These are phyloP conservation scores for Panagrolaimus sp. DNA, from an alignment of 1,140 invertebrate genomes.

Conservation along the genomic window DNA sequence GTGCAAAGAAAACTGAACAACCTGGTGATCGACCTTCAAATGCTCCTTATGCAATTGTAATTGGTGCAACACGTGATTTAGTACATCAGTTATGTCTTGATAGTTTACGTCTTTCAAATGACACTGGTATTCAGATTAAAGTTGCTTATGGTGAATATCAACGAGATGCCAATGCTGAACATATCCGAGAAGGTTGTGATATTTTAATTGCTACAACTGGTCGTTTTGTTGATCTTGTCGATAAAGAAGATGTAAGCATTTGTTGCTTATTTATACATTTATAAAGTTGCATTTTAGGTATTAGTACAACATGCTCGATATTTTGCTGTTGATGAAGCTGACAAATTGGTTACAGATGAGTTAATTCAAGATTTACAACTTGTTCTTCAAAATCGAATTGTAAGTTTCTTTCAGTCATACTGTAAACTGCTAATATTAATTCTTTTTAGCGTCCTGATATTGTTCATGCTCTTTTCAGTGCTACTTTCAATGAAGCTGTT, in stretches of 20 bases:
- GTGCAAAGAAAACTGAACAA: neutral
- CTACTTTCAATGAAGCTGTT: conserved; percentile 23
- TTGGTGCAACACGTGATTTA: neutral
- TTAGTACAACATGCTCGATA: conserved; percentile 19
- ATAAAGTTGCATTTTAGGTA: conserved; percentile 9
- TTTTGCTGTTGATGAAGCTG: conserved; percentile 33
- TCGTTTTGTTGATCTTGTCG: neutral
- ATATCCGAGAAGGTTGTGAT: neutral
- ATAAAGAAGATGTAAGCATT: neutral
- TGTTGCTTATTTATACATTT: too few species aligned
- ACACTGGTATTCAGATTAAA: neutral
- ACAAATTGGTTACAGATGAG: conserved; percentile 17
- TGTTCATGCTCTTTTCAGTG: conserved; percentile 31
- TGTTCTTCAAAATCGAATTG: neutral
- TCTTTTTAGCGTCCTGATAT: conserved; percentile 18
- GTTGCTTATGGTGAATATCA: conserved; percentile 6
- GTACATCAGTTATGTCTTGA: neutral
- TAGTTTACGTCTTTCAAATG: neutral
- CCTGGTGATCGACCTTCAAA: neutral
- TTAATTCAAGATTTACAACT: neutral
- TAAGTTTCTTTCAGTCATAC: neutral
- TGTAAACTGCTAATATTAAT: too few species aligned
- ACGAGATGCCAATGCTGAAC: neutral
- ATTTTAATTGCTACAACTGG: neutral
- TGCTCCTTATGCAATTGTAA: neutral